Evolutionary conservation across 1,140 invertebrate genomes (phyloP), one percentile per base, ranked within the genome.

Genomic region (Euura lappo): DNA sequence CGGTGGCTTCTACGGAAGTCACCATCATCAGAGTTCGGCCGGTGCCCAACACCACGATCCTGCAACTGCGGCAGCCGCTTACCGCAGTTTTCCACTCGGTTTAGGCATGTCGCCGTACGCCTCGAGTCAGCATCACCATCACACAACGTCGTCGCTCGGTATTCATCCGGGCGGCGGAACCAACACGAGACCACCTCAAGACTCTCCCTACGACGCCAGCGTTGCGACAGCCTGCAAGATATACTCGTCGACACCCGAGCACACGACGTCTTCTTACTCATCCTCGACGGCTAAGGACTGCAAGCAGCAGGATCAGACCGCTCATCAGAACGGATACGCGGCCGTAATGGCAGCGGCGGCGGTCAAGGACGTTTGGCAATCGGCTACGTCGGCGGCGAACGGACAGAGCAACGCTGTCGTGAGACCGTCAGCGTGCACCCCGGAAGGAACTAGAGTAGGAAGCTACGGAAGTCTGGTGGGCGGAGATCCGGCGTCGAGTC

Each of bases 131-230:
- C 91, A 91, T 79, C 94, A 96, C 83, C 95, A 95, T 80, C 93
- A 95, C 84, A 91, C 91, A 76, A 90, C 91, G n/a, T 82, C 84
- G 2, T 79, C 82, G 44, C 74, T 88, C 13, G 86, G 86, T 10
- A 88, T 88, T n/a, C 86, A 87, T 71, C 86, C 86, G 0, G 85
- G 85, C 69, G 88, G 95, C 78, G 93, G 93, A 73, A 90, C 91
- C 79, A 93, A 94, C 78, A 90, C 92, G 67, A 90, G 94, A 80
- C 94, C 95, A 76, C 93, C 94, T 64, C 95, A 96, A 85, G 95
- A 96, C 80, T 96, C 94, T 65, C 94, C 95, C 1, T 96, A 96
- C 88, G 95, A 96, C 81, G 95, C 95, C 1, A 95, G 94, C 76
- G 94, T 96, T 65, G 94, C 94, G 65, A 94, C 94, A 7, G 91